Evolutionary conservation across 2,888 invertebrate species (phyloP).

Genomic region (Dryomyza anilis): DNA sequence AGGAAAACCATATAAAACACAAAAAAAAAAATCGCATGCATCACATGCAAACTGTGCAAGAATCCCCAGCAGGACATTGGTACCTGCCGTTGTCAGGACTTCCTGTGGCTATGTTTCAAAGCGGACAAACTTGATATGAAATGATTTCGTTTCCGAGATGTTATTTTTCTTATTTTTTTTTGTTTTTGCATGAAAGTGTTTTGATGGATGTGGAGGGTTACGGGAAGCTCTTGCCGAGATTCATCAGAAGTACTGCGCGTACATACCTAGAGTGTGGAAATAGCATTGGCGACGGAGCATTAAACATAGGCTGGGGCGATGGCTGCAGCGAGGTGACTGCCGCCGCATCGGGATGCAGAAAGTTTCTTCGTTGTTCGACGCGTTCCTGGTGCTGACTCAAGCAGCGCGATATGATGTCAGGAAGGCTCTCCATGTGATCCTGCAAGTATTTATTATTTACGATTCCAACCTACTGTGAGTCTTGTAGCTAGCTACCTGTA

Average conservation of each 20-base stretch:
- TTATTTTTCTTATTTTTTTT: no score
- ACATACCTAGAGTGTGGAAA: slow-evolving; percentile 68
- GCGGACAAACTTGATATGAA: neutral
- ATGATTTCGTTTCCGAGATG: neutral
- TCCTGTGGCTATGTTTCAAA: neutral
- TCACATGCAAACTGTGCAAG: no score
- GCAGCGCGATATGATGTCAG: slow-evolving; percentile 79
- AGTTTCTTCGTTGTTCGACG: slow-evolving; percentile 81
- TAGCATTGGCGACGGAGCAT: slow-evolving; percentile 62
- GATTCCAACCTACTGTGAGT: neutral
- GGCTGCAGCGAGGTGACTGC: slow-evolving; percentile 64
- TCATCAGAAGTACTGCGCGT: no score
- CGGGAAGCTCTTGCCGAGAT: slow-evolving; percentile 22
- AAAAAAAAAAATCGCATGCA: no score
- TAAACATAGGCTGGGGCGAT: slow-evolving; percentile 64
- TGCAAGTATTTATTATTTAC: slow-evolving; percentile 43
- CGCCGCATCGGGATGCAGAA: slow-evolving; percentile 86
- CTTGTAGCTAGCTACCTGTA: slow-evolving; percentile 68
- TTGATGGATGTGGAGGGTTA: slow-evolving; percentile 28
- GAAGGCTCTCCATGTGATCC: slow-evolving; percentile 84
- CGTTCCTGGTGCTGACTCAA: slow-evolving; percentile 79
- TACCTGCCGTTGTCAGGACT: no score
- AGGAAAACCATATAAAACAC: no score
- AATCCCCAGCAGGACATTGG: no score
- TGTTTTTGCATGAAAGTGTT: slow-evolving; percentile 33